Evolutionary conservation across 2,888 invertebrate species (phyloP).

Genomic region (Toxonevra muliebris): DNA sequence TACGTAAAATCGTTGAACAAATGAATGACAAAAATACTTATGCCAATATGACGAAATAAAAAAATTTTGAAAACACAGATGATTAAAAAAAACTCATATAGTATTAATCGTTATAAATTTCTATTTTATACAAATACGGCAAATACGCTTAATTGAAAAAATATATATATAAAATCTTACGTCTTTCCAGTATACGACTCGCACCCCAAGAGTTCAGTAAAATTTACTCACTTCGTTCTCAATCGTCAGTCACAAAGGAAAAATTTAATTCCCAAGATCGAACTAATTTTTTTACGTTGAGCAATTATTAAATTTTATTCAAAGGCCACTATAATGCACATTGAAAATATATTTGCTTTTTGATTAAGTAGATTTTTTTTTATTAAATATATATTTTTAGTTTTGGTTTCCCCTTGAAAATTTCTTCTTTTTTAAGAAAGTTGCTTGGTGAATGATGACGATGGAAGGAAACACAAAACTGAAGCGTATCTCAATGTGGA

Average conservation of each 20-base stretch:
- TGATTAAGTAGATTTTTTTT: too few relatives aligned
- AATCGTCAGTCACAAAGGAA: not conserved
- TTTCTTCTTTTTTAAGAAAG: constrained; percentile 19
- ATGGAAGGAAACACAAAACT: constrained; percentile 22
- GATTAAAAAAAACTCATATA: too few relatives aligned
- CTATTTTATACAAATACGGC: too few relatives aligned
- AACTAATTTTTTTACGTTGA: constrained; percentile 17
- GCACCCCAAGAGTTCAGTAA: too few relatives aligned
- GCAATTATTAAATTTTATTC: constrained; percentile 13
- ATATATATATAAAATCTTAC: too few relatives aligned
- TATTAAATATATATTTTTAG: not conserved
- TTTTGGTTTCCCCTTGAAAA: not conserved
- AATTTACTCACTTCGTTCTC: too few relatives aligned
- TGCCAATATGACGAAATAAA: constrained; percentile 5
- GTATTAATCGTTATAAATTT: too few relatives aligned
- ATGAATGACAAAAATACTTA: constrained; percentile 10
- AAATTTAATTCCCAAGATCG: not conserved
- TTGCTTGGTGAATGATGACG: constrained; percentile 36
- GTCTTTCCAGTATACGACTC: not conserved
- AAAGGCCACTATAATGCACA: constrained; percentile 31
- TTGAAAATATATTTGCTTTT: constrained; percentile 14
- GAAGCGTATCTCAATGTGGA: too few relatives aligned
- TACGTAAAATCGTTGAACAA: not conserved
- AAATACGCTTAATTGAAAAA: too few relatives aligned
- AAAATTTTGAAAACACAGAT: not conserved